Evolutionary conservation across 1,140 invertebrate species (phyloP).

Genomic region (Drosophila teissieri): DNA sequence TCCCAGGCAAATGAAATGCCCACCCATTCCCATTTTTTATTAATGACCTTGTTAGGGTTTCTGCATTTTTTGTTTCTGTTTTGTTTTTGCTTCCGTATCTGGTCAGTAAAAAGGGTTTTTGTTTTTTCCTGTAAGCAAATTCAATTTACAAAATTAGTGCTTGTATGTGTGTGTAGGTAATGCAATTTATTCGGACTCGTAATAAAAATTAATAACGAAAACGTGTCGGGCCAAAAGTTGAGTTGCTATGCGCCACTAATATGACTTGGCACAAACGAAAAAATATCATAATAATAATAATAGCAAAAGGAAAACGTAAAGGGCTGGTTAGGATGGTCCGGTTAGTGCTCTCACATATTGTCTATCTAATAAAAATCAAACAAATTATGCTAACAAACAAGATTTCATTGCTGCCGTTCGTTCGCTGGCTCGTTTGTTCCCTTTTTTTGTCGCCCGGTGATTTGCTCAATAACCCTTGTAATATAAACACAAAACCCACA

Average conservation of each 20-base stretch:
- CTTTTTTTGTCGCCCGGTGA: conserved; percentile 64
- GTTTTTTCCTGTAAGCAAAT: conserved; percentile 50
- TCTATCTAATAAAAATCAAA: conserved; percentile 81
- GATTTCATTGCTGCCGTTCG: conserved; percentile 62
- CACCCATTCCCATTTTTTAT: conserved; percentile 8
- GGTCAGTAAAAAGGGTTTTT: conserved; percentile 40
- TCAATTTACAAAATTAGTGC: conserved; percentile 73
- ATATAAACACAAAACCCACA: conserved; percentile 68
- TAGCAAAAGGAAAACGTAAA: conserved; percentile 15
- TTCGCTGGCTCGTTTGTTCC: neutral
- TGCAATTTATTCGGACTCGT: conserved; percentile 76
- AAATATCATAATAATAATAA: conserved; percentile 23
- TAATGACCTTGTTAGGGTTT: conserved; percentile 43
- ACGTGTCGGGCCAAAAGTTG: conserved; percentile 60
- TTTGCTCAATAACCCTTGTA: conserved; percentile 84
- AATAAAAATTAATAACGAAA: conserved; percentile 83
- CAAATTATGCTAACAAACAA: conserved; percentile 83
- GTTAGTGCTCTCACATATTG: conserved; percentile 45
- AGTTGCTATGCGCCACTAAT: conserved; percentile 57
- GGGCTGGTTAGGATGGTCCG: conserved; percentile 8
- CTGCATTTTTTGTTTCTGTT: conserved; percentile 21
- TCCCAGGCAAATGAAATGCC: too few relatives aligned
- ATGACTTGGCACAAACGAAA: conserved; percentile 71
- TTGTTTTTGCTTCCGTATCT: conserved; percentile 4
- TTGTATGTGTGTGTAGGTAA: conserved; percentile 48